Base-by-base conservation (phyloP, 2,113 vertebrate species). In the Brevimyrus niger region DNA sequence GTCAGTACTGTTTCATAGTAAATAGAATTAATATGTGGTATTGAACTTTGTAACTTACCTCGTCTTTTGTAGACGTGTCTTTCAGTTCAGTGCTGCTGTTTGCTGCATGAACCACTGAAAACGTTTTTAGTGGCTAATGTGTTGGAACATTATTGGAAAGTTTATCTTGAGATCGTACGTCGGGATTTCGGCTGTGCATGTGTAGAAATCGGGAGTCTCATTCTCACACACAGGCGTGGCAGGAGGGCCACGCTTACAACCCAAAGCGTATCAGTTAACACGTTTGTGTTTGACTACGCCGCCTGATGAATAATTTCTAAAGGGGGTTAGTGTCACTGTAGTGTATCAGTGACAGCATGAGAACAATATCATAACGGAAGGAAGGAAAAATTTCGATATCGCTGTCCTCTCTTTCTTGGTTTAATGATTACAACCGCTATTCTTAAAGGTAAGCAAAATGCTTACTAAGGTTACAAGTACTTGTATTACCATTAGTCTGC, bases 311-410 rank as follows among this genome's bases (percentile, higher is more conserved):
- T 92, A 89, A 93, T 91, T 93, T 92, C 92, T 92, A 88, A 90
- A 88, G 93, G 93, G 93, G 93, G 93, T 92, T 94, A 91, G 91
- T 69, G 92, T 93, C 93, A 93, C 94, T 94, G 94, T 90, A 93
- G 92, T 95, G 94, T 94, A 94, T 94, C 93, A 92, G 90, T 69
- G 31, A 44, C 92, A 90, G 89, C 91, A 91, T 89, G 92, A 93
- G 93, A 93, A 92, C 92, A 91, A 92, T 91, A 89, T 94, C 93
- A 94, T 94, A 93, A 92, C 44, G 88, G 42, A 47, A 80, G 92
- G 93, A 92, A 44, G 85, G 89, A 83, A 76, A 55, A 86, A 53
- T 31, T 73, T 13, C 42, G 69, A 55, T 83, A 85, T 94, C 91
- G 53, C 92, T 91, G 88, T 19, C 89, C 87, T 65, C 87, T 87